Evolutionary conservation across 1,140 invertebrate species (phyloP).

Genomic region (Drosophila sturtevanti): DNA sequence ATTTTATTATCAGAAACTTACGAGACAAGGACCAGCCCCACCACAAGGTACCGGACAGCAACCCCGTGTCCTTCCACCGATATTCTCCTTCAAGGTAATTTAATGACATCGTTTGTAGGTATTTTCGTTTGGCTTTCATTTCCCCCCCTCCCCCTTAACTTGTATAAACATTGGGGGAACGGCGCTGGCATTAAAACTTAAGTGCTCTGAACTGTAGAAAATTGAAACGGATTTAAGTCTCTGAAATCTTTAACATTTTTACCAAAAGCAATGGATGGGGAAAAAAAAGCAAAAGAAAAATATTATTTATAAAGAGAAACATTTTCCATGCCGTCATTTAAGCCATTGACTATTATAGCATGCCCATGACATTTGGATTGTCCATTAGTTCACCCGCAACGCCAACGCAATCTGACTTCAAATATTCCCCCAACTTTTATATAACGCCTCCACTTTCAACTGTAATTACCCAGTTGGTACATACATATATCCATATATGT

Average conservation of each 20-base stretch:
- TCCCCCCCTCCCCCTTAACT: too few relatives aligned
- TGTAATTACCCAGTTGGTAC: background rate
- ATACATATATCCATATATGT: too few relatives aligned
- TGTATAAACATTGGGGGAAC: slow-evolving; percentile 60
- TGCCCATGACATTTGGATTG: background rate
- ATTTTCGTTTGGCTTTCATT: slow-evolving; percentile 41
- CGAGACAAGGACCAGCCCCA: background rate
- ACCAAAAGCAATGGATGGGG: background rate
- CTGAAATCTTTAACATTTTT: background rate
- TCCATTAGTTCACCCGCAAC: background rate
- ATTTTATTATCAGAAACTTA: slow-evolving; percentile 57
- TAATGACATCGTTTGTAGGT: slow-evolving; percentile 59
- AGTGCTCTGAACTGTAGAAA: slow-evolving; percentile 57
- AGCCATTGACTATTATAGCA: background rate
- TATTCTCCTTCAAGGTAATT: slow-evolving; percentile 25
- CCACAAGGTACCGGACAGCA: slow-evolving; percentile 17
- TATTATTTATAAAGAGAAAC: background rate
- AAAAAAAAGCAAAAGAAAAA: background rate
- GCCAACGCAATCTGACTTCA: too few relatives aligned
- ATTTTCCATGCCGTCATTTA: background rate
- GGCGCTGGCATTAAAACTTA: slow-evolving; percentile 54
- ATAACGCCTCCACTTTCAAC: background rate
- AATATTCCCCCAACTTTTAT: background rate
- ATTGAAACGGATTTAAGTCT: background rate
- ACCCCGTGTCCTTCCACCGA: background rate